A percentile compares a stretch with the other conserved stretches of the same genome.
Evolutionary conservation across 2,113 vertebrate species (phyloP).

Genomic region (Callospermophilus lateralis): DNA sequence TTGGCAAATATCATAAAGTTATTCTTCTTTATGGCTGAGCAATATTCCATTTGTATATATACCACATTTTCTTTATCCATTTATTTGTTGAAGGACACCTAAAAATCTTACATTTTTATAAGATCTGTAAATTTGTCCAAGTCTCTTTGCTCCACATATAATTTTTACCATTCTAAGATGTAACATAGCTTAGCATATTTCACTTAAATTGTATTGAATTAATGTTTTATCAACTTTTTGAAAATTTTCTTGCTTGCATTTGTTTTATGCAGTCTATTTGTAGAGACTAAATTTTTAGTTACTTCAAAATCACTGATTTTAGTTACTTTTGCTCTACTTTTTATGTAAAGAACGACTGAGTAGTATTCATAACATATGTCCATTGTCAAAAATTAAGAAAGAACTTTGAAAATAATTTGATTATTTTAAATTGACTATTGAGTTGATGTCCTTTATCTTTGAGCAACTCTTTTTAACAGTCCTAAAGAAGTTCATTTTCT

Average conservation of each 20-base stretch:
- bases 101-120: neutral
- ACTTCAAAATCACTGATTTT: slow-evolving; percentile 1
- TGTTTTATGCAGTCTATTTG: neutral
- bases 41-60: too few relatives aligned
- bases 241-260: slow-evolving; percentile 19
- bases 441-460: slow-evolving; percentile 27
- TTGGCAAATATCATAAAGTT: too few relatives aligned
- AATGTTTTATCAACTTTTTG: neutral
- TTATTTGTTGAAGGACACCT: too few relatives aligned
- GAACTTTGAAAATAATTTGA: slow-evolving; percentile 47
- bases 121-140: neutral
- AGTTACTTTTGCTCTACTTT: neutral
- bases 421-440: slow-evolving; percentile 44
- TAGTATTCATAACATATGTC: slow-evolving; percentile 45
- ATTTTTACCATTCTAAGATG: neutral
- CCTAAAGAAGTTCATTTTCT: slow-evolving; percentile 55
- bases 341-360: neutral
- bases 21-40: too few relatives aligned
- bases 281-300: slow-evolving; percentile 15
- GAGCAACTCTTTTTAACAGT: slow-evolving; percentile 35
- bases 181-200: neutral
- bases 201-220: slow-evolving; percentile 44
- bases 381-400: slow-evolving; percentile 26
- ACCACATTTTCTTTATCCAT: too few relatives aligned
- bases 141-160: neutral